Base-by-base conservation (phyloP, 2,888 invertebrate genomes). In the Acronicta alni region DNA sequence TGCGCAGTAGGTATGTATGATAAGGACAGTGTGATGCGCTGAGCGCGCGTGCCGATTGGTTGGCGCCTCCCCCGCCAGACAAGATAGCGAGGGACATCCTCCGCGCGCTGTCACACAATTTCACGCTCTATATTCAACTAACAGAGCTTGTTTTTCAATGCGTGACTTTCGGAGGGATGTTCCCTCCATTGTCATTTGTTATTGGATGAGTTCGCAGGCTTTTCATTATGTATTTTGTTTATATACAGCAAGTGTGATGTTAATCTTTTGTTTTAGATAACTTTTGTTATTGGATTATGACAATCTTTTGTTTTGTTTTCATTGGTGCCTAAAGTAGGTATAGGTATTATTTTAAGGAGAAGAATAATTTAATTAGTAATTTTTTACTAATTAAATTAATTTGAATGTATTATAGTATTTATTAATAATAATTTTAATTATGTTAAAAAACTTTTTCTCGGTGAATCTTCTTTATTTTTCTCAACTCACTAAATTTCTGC, bases 1-100 rank as follows among this genome's bases (percentile, higher is more conserved):
- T 89, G 91, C 89, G 90, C 89, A 87, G 87, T 90, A 89, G 89
- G 89, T 87, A 88, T 74, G 74, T 80, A 84, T 87, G 88, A 91
- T 86, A 87, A 80, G 85, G 89, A 91, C 88, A 89, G 87, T 86
- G 87, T 83, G 93, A 93, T 93, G 93, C 91, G 93, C 88, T 88
- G 75, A 59, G 54, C 76, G 82, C 80, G 89, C 84, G 63, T 71
- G 78, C 82, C 32, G 69, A 94, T 94, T 94, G 94, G 94, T 86
- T 79, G 89, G 77, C 83, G 84, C 89, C 89, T 89, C 92, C 93
- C 93, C 90, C 93, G 91, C 89, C 86, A 89, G 93, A 93, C 93
- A 94, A 93, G 93, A 93, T 93, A 93, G 90, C 87, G 85, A 85
- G 90, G 90, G 89, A 80, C 93, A 93, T 93, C 93, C 92, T 91